Evolutionary conservation across 2,797 vertebrate species (phyloP).

Genomic region (Muscicapa comitata): DNA sequence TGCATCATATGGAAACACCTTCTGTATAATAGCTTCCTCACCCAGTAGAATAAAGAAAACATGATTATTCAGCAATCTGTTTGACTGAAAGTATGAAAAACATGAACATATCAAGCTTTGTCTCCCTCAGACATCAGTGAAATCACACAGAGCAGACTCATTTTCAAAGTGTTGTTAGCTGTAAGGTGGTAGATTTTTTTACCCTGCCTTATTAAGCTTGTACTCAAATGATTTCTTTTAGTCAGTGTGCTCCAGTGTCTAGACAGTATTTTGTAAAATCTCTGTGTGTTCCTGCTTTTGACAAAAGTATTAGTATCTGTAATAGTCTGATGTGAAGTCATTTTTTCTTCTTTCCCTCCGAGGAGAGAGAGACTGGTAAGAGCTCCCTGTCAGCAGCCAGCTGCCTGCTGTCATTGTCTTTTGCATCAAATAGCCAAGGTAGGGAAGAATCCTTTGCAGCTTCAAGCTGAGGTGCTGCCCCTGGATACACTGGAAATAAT

Average conservation of each 20-base stretch:
- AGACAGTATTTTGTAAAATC: slow-evolving; percentile 35
- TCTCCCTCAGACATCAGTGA: slow-evolving; percentile 30
- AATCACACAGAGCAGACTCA: slow-evolving; percentile 37
- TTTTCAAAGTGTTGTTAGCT: slow-evolving; percentile 37
- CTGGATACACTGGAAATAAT: background rate
- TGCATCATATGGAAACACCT: slow-evolving; percentile 17
- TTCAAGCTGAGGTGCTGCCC: background rate
- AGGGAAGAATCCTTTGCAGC: background rate
- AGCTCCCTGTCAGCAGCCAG: background rate
- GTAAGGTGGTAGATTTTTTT: slow-evolving; percentile 32
- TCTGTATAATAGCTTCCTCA: slow-evolving; percentile 41
- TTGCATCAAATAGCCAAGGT: background rate
- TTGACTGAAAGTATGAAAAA: slow-evolving; percentile 41
- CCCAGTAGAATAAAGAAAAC: slow-evolving; percentile 25
- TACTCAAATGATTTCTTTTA: slow-evolving; percentile 8
- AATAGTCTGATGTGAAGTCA: background rate
- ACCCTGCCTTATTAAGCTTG: slow-evolving; percentile 38
- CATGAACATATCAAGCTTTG: slow-evolving; percentile 16
- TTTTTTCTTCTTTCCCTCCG: background rate
- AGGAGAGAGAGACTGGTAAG: background rate
- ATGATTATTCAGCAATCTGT: slow-evolving; percentile 41
- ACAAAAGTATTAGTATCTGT: background rate
- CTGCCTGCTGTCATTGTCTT: background rate
- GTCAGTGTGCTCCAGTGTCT: slow-evolving; percentile 13
- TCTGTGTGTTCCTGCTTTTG: slow-evolving; percentile 28